These are phyloP conservation scores for Drosophila nigricruria DNA, from an alignment of 2,888 invertebrate species.

Conservation along the genomic window DNA sequence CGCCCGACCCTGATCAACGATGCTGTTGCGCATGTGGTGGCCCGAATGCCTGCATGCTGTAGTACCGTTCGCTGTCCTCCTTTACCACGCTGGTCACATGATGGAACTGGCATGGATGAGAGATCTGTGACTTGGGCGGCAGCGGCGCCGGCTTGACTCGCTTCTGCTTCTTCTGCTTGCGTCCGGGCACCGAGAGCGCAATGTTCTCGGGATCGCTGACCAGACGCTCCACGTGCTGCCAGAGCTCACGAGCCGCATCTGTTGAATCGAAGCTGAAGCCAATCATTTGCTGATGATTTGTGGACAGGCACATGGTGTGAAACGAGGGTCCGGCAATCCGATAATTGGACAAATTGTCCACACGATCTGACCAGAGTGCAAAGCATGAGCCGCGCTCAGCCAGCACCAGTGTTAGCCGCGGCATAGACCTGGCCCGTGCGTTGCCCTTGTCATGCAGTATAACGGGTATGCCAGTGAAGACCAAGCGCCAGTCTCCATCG, in stretches of 20 bases:
- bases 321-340: constrained; percentile 90
- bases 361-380: constrained; percentile 92
- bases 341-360: constrained; percentile 92
- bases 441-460: constrained; percentile 92
- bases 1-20: constrained; percentile 80
- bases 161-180: constrained; percentile 87
- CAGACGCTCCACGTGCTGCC: constrained; percentile 89
- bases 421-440: constrained; percentile 89
- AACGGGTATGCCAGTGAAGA: constrained; percentile 92
- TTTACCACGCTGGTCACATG: constrained; percentile 92
- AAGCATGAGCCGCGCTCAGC: constrained; percentile 93
- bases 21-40: constrained; percentile 77
- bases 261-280: constrained; percentile 93
- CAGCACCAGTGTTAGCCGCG: constrained; percentile 89
- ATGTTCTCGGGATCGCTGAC: constrained; percentile 92
- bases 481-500: constrained; percentile 89
- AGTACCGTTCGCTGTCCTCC: constrained; percentile 88
- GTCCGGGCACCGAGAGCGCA: constrained; percentile 89
- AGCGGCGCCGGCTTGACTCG: constrained; percentile 87
- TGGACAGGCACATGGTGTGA: constrained; percentile 92
- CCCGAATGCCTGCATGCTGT: constrained; percentile 89
- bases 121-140: constrained; percentile 92
- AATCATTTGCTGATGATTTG: constrained; percentile 91
- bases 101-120: constrained; percentile 93
- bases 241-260: constrained; percentile 90